phyloP scores from a whole-genome alignment of 2,888 invertebrate genomes.

The Rotaria macrura region DNA sequence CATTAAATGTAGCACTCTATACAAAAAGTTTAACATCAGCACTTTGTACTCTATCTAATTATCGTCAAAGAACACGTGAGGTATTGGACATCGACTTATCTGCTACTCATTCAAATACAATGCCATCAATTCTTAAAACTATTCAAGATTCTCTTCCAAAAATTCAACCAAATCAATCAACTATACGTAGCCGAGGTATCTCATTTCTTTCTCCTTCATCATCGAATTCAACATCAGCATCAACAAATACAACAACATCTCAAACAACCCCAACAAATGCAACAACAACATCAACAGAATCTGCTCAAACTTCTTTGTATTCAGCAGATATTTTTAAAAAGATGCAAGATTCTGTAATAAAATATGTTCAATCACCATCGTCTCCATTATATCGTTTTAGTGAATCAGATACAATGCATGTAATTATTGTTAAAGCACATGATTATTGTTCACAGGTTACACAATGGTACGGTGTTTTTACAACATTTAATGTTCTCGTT shows the following conservation, averaged over 20 bases:
- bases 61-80: neutral
- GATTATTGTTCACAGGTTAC: neutral
- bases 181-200: too few relatives aligned
- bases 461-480: neutral
- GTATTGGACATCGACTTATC: too few relatives aligned
- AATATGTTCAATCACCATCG: neutral
- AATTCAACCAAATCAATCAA: too few relatives aligned
- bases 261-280: too few relatives aligned
- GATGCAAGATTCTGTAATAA: neutral
- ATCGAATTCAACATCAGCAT: too few relatives aligned
- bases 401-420: neutral
- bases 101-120: neutral
- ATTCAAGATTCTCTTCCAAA: neutral
- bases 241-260: too few relatives aligned
- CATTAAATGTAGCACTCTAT: neutral
- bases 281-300: too few relatives aligned
- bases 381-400: neutral
- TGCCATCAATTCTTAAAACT: neutral
- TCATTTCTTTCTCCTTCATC: too few relatives aligned
- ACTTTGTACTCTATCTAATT: neutral
- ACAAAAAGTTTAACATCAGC: neutral
- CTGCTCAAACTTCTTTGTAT: neutral
- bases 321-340: neutral
- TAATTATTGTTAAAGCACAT: neutral
- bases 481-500: neutral